These are phyloP conservation scores for Botia kubotai DNA, from an alignment of 2,797 vertebrate species.

Conservation along the genomic window DNA sequence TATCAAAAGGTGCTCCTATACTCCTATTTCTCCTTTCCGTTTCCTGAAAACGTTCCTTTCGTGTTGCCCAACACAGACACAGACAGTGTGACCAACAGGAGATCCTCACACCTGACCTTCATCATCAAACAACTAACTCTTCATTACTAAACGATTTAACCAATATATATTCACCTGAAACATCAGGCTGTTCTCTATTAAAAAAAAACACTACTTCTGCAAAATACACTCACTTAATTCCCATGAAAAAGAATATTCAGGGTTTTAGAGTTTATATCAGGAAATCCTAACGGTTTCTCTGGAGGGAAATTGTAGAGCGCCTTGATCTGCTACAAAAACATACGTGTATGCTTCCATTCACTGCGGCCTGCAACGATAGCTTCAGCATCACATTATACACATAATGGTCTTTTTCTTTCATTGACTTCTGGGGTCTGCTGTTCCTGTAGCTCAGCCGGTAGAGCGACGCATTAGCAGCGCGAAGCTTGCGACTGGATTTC, in stretches of 20 bases:
- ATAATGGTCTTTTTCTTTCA: neutral
- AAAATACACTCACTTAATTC: neutral
- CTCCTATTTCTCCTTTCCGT: conserved; percentile 35
- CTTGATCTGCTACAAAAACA: conserved; percentile 13
- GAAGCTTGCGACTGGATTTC: too few species aligned
- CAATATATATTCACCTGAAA: conserved; percentile 35
- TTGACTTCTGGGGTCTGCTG: neutral
- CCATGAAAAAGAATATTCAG: neutral
- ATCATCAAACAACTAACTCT: conserved; percentile 36
- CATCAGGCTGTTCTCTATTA: neutral
- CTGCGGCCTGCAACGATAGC: neutral
- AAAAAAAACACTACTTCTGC: neutral
- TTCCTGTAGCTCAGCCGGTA: too few species aligned
- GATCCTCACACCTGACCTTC: conserved; percentile 53
- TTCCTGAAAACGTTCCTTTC: conserved; percentile 46
- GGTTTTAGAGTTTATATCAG: neutral
- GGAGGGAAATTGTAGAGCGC: neutral
- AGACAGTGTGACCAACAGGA: neutral
- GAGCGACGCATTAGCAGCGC: too few species aligned
- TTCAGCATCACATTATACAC: neutral
- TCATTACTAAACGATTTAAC: conserved; percentile 19
- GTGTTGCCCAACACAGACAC: conserved; percentile 30
- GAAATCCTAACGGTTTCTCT: conserved; percentile 9
- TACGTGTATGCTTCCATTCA: neutral
- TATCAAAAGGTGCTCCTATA: conserved; percentile 59